Evolutionary conservation across 2,113 vertebrate species (phyloP), one percentile per base, ranked within the genome.

Genomic region (Cisticola juncidis): DNA sequence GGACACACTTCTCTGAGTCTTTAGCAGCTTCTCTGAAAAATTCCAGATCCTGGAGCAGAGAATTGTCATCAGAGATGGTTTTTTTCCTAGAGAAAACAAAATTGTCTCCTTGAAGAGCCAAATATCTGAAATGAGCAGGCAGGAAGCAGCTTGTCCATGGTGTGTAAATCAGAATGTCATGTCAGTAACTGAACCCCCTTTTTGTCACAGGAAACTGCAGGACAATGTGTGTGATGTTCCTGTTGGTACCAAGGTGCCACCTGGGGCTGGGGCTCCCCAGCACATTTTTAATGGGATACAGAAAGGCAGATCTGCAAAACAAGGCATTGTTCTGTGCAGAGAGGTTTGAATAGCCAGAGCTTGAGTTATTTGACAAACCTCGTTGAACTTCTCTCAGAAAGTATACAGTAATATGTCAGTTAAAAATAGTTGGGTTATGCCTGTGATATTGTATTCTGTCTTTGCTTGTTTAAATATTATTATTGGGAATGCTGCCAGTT

Each of bases 391-490:
- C 69, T 70, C 91, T 91, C 54, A 47, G 47, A 83, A 90, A 92
- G 38, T 93, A 71, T 83, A 81, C 80, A 92, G 72, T 28, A 86
- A 94, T 79, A 38, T 60, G 65, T 94, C 86, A 92, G 87, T 96
- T 91, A 40, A 92, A 95, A 95, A 96, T 84, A 94, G 88, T 73
- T 91, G 51, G 77, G 81, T 20, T 51, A 28, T n/a, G 94, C 42
- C 92, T 91, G 79, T 77, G 81, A 15, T 80, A 93, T 93, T 95
- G 84, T 92, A 35, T 94, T 95, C 89, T 81, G 74, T n/a, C 93
- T 91, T 91, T 50, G 31, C 54, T 90, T 95, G 51, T 95, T 96
- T 92, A 96, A 97, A 96, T 96, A 97, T 94, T 96, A 86, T 86
- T 88, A 66, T 88, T 90, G 68, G 94, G 94, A 94, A 94, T 48